Percentiles rank a stretch among this genome's conserved stretches.
phyloP scores from a whole-genome alignment of 2,888 invertebrate genomes.

The Bimastos eiseni region DNA sequence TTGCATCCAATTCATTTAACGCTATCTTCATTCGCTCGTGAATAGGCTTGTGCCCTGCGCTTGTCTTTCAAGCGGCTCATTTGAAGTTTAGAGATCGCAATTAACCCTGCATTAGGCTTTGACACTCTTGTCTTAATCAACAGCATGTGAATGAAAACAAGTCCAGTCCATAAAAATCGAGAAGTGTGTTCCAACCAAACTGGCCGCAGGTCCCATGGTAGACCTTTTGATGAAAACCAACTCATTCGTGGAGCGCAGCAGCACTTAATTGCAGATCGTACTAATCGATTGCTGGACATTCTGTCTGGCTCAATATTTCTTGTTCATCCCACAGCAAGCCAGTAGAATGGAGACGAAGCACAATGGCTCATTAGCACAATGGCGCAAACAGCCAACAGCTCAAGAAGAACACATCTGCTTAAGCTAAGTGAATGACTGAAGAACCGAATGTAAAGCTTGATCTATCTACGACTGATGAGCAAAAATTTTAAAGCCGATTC shows the following conservation, averaged over 20 bases:
- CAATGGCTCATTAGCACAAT: background rate
- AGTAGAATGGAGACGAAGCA: background rate
- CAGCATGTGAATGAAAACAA: background rate
- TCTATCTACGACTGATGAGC: background rate
- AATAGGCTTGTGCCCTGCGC: too few species aligned
- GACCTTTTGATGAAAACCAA: background rate
- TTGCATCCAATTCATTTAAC: background rate
- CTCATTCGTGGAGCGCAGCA: background rate
- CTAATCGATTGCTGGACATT: slow-evolving; percentile 6
- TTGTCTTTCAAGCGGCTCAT: too few species aligned
- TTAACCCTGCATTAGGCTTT: background rate
- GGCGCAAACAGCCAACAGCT: background rate
- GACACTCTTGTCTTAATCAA: background rate
- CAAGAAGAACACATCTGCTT: background rate
- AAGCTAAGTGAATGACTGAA: background rate
- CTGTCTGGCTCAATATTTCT: background rate
- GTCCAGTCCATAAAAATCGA: background rate
- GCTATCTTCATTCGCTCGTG: background rate
- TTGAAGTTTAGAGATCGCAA: too few species aligned
- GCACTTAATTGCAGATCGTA: slow-evolving; percentile 5
- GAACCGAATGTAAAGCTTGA: background rate
- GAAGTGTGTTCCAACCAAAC: background rate
- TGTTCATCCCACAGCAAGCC: background rate
- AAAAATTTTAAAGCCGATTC: too few species aligned
- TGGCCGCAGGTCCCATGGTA: background rate